Evolutionary conservation across 1,140 invertebrate genomes (phyloP).

Genomic region (Charaxes varanes): DNA sequence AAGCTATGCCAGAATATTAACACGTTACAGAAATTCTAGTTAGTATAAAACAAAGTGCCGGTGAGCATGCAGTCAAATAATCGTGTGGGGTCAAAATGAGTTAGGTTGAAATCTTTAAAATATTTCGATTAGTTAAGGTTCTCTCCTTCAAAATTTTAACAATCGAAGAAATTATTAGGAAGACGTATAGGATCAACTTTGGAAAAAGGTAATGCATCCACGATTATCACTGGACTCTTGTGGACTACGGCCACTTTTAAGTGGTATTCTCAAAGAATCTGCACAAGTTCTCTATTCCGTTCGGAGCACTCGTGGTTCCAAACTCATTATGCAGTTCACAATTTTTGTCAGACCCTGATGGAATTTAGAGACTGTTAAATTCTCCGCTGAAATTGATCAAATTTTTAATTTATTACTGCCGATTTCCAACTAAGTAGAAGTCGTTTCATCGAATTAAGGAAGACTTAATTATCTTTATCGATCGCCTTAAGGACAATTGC

Average conservation of each 20-base stretch:
- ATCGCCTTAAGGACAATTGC: too few relatives aligned
- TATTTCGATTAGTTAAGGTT: background rate
- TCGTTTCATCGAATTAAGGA: too few relatives aligned
- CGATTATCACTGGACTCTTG: conserved; percentile 11
- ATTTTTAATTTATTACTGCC: too few relatives aligned
- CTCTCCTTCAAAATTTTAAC: too few relatives aligned
- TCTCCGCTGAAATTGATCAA: background rate
- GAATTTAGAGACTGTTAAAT: conserved; percentile 3
- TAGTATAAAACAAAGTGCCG: conserved; percentile 1
- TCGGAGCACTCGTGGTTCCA: conserved; percentile 41
- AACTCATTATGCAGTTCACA: conserved; percentile 52
- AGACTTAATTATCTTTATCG: too few relatives aligned
- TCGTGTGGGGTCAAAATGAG: background rate
- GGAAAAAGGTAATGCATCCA: conserved; percentile 13
- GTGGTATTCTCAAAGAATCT: conserved; percentile 46
- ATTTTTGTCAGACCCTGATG: conserved; percentile 50
- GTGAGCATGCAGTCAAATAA: conserved; percentile 5
- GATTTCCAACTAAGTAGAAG: background rate
- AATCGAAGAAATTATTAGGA: background rate
- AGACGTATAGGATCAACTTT: background rate
- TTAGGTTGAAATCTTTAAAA: background rate
- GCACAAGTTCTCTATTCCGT: conserved; percentile 37
- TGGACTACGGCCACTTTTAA: conserved; percentile 39
- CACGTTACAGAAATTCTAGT: background rate
- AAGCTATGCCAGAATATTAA: conserved; percentile 7